Base-by-base conservation (phyloP, 2,797 vertebrate genomes). In the Aulostomus chinensis region DNA sequence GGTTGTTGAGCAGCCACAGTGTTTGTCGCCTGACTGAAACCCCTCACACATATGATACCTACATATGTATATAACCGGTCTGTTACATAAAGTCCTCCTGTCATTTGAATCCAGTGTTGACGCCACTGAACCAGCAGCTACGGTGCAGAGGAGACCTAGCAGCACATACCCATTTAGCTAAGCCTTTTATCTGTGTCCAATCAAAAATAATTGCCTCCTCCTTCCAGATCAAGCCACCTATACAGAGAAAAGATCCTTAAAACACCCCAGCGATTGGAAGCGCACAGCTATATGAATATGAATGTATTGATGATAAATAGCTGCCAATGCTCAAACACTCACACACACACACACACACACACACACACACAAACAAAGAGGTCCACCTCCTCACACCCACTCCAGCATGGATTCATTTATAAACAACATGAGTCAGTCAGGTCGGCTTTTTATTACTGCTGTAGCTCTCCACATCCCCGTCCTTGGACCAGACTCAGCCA, bases 311-410 rank as follows among this genome's bases (percentile, higher is more conserved):
- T 78, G 68, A 68, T 80, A 81, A 84, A 81, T 80, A 72, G 68
- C 72, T 81, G 70, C 74, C 69, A 74, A 9, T 25, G 5, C 26
- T 4, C 35, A 40, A 28, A 5, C 18, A 30, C 33, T 9, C 29
- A 56, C 57, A 49, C 60, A 65, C 57, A 39, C 62, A 69, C 64
- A 73, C 63, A 65, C 56, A 73, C 58, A 74, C 41, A 77, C 54
- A 61, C 50, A 71, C 74, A 68, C 67, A 64, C 55, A 81, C 32
- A 81, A 61, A 86, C 68, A 89, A 85, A 84, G 62, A 84, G 80
- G 79, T 81, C 86, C 88, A 81, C 88, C 88, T 84, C 88, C 76
- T 87, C 82, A 86, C 86, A 39, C 85, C 83, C 81, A 88, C 86
- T 71, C 63, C 51, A 24, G 54, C 67, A 68, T 76, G 68, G 77